Base-by-base conservation (phyloP, 2,888 invertebrate species). In the Pollenia labialis region DNA sequence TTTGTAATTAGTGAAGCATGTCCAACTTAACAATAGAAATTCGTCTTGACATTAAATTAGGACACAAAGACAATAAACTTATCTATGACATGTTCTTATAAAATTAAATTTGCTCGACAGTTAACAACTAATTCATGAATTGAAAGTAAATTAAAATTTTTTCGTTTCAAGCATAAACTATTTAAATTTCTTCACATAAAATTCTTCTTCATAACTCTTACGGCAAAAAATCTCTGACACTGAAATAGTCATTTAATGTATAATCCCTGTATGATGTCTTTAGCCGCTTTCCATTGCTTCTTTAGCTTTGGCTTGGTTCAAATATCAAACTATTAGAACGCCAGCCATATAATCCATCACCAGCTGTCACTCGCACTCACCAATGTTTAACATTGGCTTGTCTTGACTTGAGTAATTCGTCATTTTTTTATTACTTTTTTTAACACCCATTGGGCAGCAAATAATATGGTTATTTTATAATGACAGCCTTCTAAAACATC, bases 361-460 rank as follows among this genome's bases (percentile, higher is more conserved):
- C 75, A 81, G 80, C 75, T 85, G 85, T 71, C 85, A 85, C 48
- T 81, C 50, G 52, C 84, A 85, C 62, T 85, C 84, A 60, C 79
- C 60, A 75, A 42, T 69, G 60, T 69, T 75, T 68, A 84, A 62
- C 68, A 60, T 52, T 68, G 74, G 68, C 54, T 85, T 62, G 80
- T 75, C 60, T 85, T 62, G 80, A 80, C 60, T 85, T 62, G 42
- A 77, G 44, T 68, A 60, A 32, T 14, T 56, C 62, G 60, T 32
- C 46, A 54, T 60, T 18, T 48, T 50, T 52, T 23, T 23, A 23
- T 23, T 2, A 8, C 18, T 42, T 77, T 56, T 50, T 60, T 12
- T 50, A 56, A 56, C 72, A 54, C 46, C 64, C 64, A 72, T 18
- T 8, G 46, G 62, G 62, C 72, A 54, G 40, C 16, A 71, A 80